Percentiles rank a stretch among this genome's conserved stretches.
phyloP scores from a whole-genome alignment of 2,113 vertebrate genomes.

The Datnioides undecimradiatus region DNA sequence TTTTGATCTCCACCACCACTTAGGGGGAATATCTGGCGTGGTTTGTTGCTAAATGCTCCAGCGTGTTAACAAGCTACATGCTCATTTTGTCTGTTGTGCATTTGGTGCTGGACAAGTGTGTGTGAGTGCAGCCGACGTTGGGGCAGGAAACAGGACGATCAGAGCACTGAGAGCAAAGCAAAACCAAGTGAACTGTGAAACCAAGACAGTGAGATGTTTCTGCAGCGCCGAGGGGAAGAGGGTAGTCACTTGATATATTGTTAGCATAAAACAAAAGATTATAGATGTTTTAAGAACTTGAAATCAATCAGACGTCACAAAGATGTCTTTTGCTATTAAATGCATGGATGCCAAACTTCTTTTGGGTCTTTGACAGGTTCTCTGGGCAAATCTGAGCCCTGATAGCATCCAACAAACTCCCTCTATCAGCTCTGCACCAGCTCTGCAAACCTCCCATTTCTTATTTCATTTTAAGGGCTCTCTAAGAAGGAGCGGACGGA shows the following conservation, averaged over 20 bases:
- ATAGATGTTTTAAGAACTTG: neutral
- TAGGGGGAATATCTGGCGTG: too few relatives aligned
- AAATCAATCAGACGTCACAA: neutral
- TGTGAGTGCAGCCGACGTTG: too few relatives aligned
- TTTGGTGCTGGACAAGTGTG: too few relatives aligned
- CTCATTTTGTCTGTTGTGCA: too few relatives aligned
- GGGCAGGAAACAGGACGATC: too few relatives aligned
- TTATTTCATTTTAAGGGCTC: neutral
- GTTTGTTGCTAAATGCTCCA: too few relatives aligned
- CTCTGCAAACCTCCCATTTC: neutral
- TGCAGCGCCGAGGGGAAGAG: too few relatives aligned
- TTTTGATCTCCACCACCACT: too few relatives aligned
- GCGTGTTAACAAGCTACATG: too few relatives aligned
- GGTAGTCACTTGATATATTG: neutral
- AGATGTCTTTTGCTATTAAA: neutral
- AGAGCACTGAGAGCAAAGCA: too few relatives aligned
- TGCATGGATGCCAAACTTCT: neutral
- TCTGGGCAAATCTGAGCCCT: neutral
- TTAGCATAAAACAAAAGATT: neutral
- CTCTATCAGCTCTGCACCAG: neutral
- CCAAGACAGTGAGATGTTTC: neutral
- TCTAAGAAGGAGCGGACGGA: conserved; percentile 1
- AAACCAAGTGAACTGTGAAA: neutral
- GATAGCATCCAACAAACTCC: neutral
- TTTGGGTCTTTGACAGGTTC: neutral